Evolutionary conservation across 1,140 invertebrate species (phyloP), one percentile per base, ranked within the genome.

Genomic region (Calephelis virginiensis): DNA sequence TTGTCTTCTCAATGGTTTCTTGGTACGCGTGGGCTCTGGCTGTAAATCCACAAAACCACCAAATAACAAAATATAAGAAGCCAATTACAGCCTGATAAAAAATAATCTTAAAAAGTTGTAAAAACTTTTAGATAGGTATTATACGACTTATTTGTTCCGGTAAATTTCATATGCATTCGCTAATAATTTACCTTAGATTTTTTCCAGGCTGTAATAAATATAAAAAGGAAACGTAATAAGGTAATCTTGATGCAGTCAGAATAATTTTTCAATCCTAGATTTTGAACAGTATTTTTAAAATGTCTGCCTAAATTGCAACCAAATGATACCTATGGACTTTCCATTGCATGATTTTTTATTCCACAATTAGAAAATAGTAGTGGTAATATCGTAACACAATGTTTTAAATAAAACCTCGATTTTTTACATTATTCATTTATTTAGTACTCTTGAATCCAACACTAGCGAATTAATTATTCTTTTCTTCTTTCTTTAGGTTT

Each of bases 1-100:
- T 83, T 91, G 86, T 73, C 87, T 80, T 67, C 80, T 71, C 13
- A 89, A 77, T 61, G 82, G 89, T 81, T 91, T 89, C 77, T 83
- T 74, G 68, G 81, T 66, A 8, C 87, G 79, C 69, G 72, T 75
- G 65, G 86, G 77, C 74, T 86, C 86, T 68, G 77, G 72, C 80
- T 82, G 80, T 64, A 74, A 65, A 70, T 38, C 46, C 28, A 74
- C 68, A 64, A 76, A 62, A 71, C 68, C 69, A 70, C 61, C 69
- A 76, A 64, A 75, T 69, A 75, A 76, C 71, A 78, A 71, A 78
- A 76, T 65, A 73, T 63, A 77, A 78, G 14, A 80, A 82, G 74
- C 77, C 17, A 68, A 71, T 48, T 17, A 56, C 13, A 62, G 50
- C 38, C 28, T 38, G 17, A 40, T 64, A 56, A 50, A 64, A 62